Conservation (phyloP, 2,888 invertebrate genomes). For the Gandaritis pyraliata region DNA sequence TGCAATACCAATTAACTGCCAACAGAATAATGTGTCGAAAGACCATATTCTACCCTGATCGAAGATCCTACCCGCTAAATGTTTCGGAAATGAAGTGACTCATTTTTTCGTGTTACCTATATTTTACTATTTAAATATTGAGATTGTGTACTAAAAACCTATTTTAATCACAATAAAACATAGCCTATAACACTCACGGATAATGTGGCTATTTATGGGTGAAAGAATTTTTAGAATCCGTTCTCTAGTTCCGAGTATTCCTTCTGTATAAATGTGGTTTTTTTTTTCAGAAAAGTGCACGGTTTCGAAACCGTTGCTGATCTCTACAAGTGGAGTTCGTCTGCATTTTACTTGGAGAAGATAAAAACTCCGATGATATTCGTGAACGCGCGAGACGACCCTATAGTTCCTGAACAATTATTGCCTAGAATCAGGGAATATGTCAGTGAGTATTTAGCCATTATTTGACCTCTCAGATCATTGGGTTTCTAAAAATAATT, state of each 20-base stretch:
- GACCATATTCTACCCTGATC: constrained; percentile 7
- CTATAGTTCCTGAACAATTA: constrained; percentile 92
- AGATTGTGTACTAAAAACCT: no score
- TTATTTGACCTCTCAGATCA: neutral
- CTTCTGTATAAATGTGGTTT: neutral
- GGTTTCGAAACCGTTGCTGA: constrained; percentile 91
- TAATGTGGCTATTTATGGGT: no score
- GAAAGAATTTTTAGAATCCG: no score
- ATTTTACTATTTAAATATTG: no score
- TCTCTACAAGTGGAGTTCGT: constrained; percentile 94
- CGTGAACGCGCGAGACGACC: constrained; percentile 96
- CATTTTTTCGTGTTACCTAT: no score
- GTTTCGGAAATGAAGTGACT: no score
- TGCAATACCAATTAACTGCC: neutral
- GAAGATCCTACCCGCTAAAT: constrained; percentile 9
- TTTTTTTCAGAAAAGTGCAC: constrained; percentile 86
- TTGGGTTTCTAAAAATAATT: no score
- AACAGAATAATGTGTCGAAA: neutral
- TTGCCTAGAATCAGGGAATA: constrained; percentile 89
- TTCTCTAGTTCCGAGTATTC: no score
- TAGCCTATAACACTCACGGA: no score
- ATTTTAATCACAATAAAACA: no score
- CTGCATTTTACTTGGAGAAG: constrained; percentile 90
- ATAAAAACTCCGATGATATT: constrained; percentile 95
- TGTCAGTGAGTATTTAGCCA: constrained; percentile 86